These are phyloP conservation scores for Thumatha senex DNA, from an alignment of 2,888 invertebrate genomes.

Conservation along the genomic window DNA sequence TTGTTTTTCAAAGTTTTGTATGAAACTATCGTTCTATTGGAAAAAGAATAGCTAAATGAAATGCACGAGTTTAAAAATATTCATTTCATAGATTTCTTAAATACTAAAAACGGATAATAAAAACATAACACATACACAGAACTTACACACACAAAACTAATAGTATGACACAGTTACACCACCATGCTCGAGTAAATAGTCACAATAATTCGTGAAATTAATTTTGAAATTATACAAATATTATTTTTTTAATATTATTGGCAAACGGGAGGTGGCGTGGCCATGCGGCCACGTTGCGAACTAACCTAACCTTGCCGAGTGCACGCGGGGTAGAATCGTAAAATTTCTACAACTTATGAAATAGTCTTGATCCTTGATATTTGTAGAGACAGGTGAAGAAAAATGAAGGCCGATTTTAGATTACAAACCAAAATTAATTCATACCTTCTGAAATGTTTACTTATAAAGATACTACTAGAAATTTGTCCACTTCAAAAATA, in stretches of 20 bases:
- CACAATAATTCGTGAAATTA: neutral
- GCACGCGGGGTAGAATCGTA: constrained; percentile 61
- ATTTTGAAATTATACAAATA: constrained; percentile 20
- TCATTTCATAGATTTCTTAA: neutral
- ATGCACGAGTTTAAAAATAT: neutral
- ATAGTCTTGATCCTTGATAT: constrained; percentile 62
- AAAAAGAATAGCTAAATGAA: neutral
- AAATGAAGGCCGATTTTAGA: no score
- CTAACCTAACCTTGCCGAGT: constrained; percentile 77
- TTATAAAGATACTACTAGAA: no score
- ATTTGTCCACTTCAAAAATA: no score
- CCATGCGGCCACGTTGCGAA: constrained; percentile 77
- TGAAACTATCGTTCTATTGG: neutral
- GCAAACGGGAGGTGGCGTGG: constrained; percentile 66
- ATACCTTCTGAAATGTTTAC: no score
- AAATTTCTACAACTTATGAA: constrained; percentile 42
- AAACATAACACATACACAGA: neutral
- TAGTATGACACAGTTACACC: constrained; percentile 9
- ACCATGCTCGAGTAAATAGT: constrained; percentile 11
- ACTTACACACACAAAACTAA: neutral
- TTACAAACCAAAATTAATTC: no score
- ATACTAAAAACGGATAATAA: neutral
- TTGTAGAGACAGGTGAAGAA: constrained; percentile 21
- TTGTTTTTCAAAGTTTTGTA: constrained; percentile 26
- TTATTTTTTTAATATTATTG: constrained; percentile 44